A percentile compares a stretch with the other conserved stretches of the same genome.
Evolutionary conservation across 2,797 vertebrate genomes (phyloP).

Genomic region (Neomorphus geoffroyi): DNA sequence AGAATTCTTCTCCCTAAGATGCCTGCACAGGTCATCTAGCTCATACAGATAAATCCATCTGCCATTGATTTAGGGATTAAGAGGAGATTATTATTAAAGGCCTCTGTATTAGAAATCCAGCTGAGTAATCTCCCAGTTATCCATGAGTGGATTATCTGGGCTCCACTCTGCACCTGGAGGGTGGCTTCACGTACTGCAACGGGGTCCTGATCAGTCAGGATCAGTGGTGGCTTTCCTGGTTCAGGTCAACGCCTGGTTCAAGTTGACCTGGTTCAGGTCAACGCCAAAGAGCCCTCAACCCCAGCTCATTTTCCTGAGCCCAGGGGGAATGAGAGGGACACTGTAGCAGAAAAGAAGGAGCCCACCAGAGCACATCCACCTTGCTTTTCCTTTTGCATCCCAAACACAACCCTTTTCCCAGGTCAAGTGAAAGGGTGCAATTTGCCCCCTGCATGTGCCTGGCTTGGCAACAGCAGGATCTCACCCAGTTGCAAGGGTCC

Average conservation of each 20-base stretch:
- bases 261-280: neutral
- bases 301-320: neutral
- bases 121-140: conserved; percentile 6
- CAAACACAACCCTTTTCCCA: neutral
- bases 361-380: accelerated
- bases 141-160: conserved; percentile 3
- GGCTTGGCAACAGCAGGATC: neutral
- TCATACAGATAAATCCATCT: conserved; percentile 4
- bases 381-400: neutral
- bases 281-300: neutral
- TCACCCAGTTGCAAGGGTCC: neutral
- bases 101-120: conserved; percentile 21
- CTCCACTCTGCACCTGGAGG: neutral
- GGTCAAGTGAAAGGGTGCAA: neutral
- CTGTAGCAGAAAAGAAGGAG: neutral
- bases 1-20: neutral
- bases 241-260: neutral
- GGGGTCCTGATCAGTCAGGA: neutral
- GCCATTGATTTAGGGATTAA: conserved; percentile 16
- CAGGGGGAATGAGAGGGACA: accelerated
- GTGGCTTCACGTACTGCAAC: neutral
- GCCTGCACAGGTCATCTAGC: neutral
- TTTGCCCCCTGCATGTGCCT: neutral
- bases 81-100: conserved; percentile 27
- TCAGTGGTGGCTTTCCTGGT: neutral